Base-by-base conservation (phyloP, 2,113 vertebrate genomes). In the Austrofundulus limnaeus region DNA sequence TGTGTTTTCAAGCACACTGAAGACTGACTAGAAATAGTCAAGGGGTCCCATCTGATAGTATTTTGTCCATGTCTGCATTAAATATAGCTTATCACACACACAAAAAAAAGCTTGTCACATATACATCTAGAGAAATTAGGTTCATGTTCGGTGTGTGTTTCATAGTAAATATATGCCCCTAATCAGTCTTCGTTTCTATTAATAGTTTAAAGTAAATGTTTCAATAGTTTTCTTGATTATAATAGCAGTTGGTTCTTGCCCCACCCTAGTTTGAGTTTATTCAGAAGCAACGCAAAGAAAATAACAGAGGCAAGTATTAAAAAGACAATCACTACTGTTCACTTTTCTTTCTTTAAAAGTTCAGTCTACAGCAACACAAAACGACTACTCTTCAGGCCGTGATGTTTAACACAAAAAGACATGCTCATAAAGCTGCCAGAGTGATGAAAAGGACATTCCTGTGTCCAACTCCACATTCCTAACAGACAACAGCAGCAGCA, bases 401-500 rank as follows among this genome's bases (percentile, higher is more conserved):
- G 81, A 83, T 34, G 31, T 86, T 77, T 50, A 86, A 78, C 82
- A 82, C 84, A 85, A 84, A 87, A 61, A 54, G 61, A 78, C 77
- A 53, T 19, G 70, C 82, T 82, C 79, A 75, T 89, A 87, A 90
- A 89, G 61, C 82, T 88, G 87, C 87, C 89, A 87, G 31, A 49
- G 81, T 86, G 86, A 88, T 85, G 86, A 85, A 88, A 63, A 68
- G 72, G 75, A 61, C 82, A 88, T 89, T 90, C 89, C 82, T 80
- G 74, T 72, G 81, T 86, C 70, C 78, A 78, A 75, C 70, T 72
- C 82, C 59, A 58, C 86, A 90, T 90, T 88, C 89, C 89, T 80
- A 89, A 87, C 54, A 81, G 83, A 86, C 87, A 86, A 84, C 84
- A 89, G 77, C 87, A 88, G 85, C 84, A 69, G 83, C 52, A 37